Conservation (phyloP, 2,888 invertebrate species). For the Chouioia cunea region DNA sequence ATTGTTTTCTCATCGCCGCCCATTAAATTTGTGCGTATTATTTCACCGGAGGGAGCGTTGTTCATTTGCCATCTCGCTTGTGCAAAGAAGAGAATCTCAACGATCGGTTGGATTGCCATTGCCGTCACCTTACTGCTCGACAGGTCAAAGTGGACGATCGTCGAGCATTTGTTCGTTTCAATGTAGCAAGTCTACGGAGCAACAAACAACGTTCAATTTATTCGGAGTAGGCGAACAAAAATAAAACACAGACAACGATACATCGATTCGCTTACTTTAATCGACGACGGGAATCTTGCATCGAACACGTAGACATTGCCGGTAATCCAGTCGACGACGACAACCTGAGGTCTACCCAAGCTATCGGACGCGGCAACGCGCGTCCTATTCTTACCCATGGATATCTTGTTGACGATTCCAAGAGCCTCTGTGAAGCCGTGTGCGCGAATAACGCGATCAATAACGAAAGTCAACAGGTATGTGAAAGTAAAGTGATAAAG, state of each 20-base stretch:
- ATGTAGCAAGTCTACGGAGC: constrained; percentile 74
- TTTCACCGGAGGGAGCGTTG: constrained; percentile 46
- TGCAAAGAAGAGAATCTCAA: constrained; percentile 68
- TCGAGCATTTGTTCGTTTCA: constrained; percentile 71
- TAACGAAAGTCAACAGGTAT: no score
- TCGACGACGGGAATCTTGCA: constrained; percentile 55
- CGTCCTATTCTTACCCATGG: constrained; percentile 62
- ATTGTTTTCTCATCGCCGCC: constrained; percentile 69
- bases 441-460: no score
- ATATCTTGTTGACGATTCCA: constrained; percentile 58
- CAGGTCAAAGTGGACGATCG: constrained; percentile 70
- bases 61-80: constrained; percentile 55
- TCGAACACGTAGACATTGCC: constrained; percentile 79
- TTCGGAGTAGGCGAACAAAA: no score
- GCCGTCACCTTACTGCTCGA: constrained; percentile 72
- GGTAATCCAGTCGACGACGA: constrained; percentile 82
- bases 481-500: no score
- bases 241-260: no score
- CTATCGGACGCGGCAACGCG: constrained; percentile 63
- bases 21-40: constrained; percentile 70
- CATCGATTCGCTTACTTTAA: no score
- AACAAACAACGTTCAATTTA: constrained; percentile 2
- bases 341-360: constrained; percentile 70
- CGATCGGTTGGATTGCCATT: constrained; percentile 75
- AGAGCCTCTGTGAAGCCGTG: constrained; percentile 51